phyloP scores from a whole-genome alignment of 2,888 invertebrate species.

The Diplazon laetatorius region DNA sequence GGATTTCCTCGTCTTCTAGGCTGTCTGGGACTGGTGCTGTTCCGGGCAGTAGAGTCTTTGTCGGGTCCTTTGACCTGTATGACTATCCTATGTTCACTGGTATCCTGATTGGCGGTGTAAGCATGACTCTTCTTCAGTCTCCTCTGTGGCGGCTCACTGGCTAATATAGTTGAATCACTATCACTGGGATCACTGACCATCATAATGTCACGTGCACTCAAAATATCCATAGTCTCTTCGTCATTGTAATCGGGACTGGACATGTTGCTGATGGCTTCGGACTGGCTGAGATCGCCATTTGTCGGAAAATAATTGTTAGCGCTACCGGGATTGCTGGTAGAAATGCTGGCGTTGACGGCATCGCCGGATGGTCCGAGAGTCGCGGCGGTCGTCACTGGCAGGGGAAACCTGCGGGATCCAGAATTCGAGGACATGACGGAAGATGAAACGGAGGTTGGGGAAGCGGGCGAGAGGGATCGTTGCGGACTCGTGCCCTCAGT shows the following conservation, averaged over 20 bases:
- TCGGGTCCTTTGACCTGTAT: conserved; percentile 90
- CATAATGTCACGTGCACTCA: conserved; percentile 90
- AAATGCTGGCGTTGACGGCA: conserved; percentile 23
- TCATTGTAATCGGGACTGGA: conserved; percentile 95
- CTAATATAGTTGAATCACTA: conserved; percentile 94
- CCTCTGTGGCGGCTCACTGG: conserved; percentile 89
- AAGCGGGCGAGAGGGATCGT: conserved; percentile 89
- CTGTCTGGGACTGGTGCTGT: conserved; percentile 77
- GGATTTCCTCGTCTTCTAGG: conserved; percentile 70
- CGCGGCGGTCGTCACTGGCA: conserved; percentile 70
- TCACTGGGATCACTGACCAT: conserved; percentile 96
- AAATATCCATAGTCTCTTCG: conserved; percentile 91
- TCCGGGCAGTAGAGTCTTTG: conserved; percentile 77
- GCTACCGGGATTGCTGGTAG: conserved; percentile 58
- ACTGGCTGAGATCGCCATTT: conserved; percentile 90
- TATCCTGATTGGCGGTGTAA: conserved; percentile 75
- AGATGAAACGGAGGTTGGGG: conserved; percentile 94
- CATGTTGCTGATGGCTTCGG: conserved; percentile 94
- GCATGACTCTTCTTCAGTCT: conserved; percentile 73
- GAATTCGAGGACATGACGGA: conserved; percentile 93
- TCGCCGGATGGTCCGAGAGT: conserved; percentile 58
- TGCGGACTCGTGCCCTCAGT: conserved; percentile 80
- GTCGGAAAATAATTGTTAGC: conserved; percentile 74
- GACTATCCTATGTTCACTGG: conserved; percentile 91
- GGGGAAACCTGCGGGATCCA: conserved; percentile 86